Base-by-base conservation (phyloP, 2,113 vertebrate genomes). In the Bolborhynchus lineola region DNA sequence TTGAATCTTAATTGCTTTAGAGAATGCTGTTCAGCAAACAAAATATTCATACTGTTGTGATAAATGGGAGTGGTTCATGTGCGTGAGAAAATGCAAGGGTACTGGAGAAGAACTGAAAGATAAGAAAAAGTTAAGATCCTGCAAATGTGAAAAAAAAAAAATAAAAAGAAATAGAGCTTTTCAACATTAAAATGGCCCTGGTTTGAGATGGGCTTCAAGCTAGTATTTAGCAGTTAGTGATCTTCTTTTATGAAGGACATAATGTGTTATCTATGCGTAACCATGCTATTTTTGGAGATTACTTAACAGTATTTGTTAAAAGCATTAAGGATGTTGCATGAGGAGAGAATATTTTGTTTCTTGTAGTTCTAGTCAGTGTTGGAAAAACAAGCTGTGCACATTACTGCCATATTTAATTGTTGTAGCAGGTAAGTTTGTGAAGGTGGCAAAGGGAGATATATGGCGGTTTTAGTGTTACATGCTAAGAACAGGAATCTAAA, bases 341-440 rank as follows among this genome's bases (percentile, higher is more conserved):
- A 63, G 46, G 62, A 85, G 78, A 81, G 19, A 83, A 18, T 75
- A 24, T 88, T 77, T 35, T 87, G 18, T 90, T 85, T 90, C 8
- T 10, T 86, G 28, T 79, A 68, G 55, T 57, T 93, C 52, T 82
- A 39, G 31, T 68, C 63, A 88, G 52, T 65, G 86, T 79, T 81
- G 57, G 44, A 84, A 44, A 79, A 94, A 37, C 65, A 41, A 78
- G 63, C 47, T 84, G 23, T 78, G 64, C 33, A 24, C 69, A 19
- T 64, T 71, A 49, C 17, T 90, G 68, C 64, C 42, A 25, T 64
- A 53, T 60, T 23, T 67, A 78, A 50, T 91, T 96, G 70, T 75
- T 86, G 55, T 29, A 92, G 69, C 41, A 91, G 83, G 76, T 94
- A 83, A 41, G 41, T 74, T 91, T 95, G 52, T 92, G 88, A 76